These are phyloP conservation scores for Tipula confusa DNA, from an alignment of 2,888 invertebrate species.

Conservation along the genomic window DNA sequence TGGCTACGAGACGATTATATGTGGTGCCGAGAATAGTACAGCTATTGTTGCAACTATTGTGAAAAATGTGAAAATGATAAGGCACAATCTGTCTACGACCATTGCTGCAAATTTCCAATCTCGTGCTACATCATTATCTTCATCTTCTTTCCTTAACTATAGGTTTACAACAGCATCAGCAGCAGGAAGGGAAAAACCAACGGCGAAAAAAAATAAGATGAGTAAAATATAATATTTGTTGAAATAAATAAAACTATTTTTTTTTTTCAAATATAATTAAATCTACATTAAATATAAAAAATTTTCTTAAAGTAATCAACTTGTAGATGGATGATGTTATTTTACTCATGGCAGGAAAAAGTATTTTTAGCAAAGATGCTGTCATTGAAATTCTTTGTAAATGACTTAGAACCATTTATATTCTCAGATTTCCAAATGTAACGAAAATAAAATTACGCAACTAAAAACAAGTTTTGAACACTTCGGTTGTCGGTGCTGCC, in stretches of 20 bases:
- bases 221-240: background rate
- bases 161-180: background rate
- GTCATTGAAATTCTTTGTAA: no score
- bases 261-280: background rate
- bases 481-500: no score
- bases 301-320: no score
- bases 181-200: background rate
- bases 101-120: conserved; percentile 99
- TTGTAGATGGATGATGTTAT: no score
- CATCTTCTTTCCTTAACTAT: conserved; percentile 85
- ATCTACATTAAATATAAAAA: no score
- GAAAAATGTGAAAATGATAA: conserved; percentile 98
- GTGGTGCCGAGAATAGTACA: conserved; percentile 94
- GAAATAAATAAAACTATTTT: background rate
- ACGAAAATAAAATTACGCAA: no score
- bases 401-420: no score
- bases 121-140: conserved; percentile 88
- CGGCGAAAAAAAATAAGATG: background rate
- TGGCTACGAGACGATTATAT: conserved; percentile 58
- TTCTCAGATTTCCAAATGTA: no score
- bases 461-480: no score
- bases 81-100: conserved; percentile 99
- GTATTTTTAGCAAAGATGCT: no score
- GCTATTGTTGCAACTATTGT: conserved; percentile 96
- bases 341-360: no score